Percentiles rank a stretch among this genome's conserved stretches.
These are phyloP conservation scores for Eulemur mongoz DNA, from an alignment of 2,797 vertebrate genomes.

Conservation along the genomic window DNA sequence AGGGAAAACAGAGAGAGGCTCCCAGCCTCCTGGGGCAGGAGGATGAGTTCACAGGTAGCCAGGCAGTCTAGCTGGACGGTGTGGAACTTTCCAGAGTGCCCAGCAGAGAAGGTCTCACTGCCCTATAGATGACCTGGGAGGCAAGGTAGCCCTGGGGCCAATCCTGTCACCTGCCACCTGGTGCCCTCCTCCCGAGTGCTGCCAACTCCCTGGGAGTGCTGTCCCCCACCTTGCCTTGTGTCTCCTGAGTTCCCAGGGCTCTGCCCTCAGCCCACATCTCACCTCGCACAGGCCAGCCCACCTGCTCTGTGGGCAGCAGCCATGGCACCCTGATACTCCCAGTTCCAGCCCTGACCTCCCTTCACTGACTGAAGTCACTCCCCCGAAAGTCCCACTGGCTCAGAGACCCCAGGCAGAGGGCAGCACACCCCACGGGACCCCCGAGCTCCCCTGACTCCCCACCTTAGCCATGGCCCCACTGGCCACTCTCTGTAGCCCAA, in stretches of 20 bases:
- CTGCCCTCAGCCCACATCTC: background rate
- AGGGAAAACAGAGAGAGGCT: background rate
- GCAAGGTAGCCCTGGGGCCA: background rate
- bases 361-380: background rate
- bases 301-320: background rate
- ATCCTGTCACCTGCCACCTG: too few species aligned
- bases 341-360: background rate
- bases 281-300: too few species aligned
- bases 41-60: background rate
- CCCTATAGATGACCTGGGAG: background rate
- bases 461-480: fast-evolving
- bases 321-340: background rate
- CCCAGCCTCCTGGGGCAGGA: fast-evolving
- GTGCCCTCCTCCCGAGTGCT: background rate
- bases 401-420: background rate
- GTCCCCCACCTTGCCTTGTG: background rate
- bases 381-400: background rate
- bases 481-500: background rate
- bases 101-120: background rate
- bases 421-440: background rate
- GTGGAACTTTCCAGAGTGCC: background rate
- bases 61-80: too few species aligned
- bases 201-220: fast-evolving
- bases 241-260: background rate
- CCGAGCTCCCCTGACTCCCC: fast-evolving